Base-by-base conservation (phyloP, 2,888 invertebrate species). In the Callyntrura guangdongensis region DNA sequence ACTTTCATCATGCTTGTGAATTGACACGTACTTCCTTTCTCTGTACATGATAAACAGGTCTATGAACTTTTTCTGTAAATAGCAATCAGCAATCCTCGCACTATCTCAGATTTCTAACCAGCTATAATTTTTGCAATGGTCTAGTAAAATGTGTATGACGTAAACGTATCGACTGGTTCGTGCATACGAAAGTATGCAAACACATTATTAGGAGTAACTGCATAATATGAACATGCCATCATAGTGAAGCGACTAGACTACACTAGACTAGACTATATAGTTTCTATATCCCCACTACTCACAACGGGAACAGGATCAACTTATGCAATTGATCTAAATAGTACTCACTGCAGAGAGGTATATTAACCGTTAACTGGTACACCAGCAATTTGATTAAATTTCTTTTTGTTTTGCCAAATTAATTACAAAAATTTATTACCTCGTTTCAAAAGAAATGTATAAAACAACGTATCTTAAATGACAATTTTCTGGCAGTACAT, bases 41-140 rank as follows among this genome's bases (percentile, higher is more conserved):
- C 36, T 69, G 2, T 69, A 27, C 64, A 72, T 86, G 86, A 74
- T 86, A 64, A 64, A 86, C 86, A 79, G 86, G 86, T 86, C 77
- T 64, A 49, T 64, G 86, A 86, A 64, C 77, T 27, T 77, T 61
- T 49, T 49, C 14, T 22, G n/a, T 64, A 69, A 69, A 84, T 72
- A 53, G 56, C n/a, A 53, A 74, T 74, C 72, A 74, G 56, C n/a
- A 53, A 74, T 74, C 72, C 47, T 74, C 49, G 2, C 36, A 36
- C 36, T n/a, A n/a, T n/a, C n/a, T 74, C 72, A 8, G 49, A 74
- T 47, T 74, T 20, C 20, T 25, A 64, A 47, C 45, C 17, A 12
- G 72, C 3, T 22, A 20, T 74, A 74, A 47, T 45, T 49, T 17
- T 8, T 3, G 0, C 12, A 27, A 67, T 67, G 27, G 64, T 67